These are phyloP conservation scores for Riptortus pedestris DNA, from an alignment of 1,140 invertebrate genomes.

Conservation along the genomic window DNA sequence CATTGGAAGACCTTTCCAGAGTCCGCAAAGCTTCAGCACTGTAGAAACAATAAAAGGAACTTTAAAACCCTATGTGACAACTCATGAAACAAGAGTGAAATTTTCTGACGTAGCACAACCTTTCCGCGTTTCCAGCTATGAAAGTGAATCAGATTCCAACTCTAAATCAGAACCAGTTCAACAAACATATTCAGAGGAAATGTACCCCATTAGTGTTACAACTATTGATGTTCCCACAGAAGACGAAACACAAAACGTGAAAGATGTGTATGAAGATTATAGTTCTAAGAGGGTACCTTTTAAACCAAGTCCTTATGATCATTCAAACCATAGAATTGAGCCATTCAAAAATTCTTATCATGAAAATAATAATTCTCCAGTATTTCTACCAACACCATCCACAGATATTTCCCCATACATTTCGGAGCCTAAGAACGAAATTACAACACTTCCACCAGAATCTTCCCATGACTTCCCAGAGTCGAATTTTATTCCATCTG, in stretches of 20 bases:
- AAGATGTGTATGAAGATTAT: background rate
- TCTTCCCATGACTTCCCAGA: background rate
- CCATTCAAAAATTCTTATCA: slow-evolving; percentile 4
- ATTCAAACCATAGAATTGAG: background rate
- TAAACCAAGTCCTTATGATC: slow-evolving; percentile 9
- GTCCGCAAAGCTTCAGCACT: slow-evolving; percentile 6
- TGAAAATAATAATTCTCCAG: slow-evolving; percentile 13
- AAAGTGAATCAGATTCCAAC: background rate
- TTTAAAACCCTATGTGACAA: slow-evolving; percentile 8
- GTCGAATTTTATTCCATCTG: background rate
- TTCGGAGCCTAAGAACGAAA: background rate
- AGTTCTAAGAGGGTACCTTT: background rate
- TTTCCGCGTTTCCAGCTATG: slow-evolving; percentile 8
- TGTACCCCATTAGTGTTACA: slow-evolving; percentile 27
- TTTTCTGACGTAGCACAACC: slow-evolving; percentile 23
- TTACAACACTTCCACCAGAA: background rate
- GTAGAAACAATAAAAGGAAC: background rate
- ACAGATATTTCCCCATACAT: slow-evolving; percentile 20
- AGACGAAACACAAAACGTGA: slow-evolving; percentile 1
- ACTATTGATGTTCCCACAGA: slow-evolving; percentile 29
- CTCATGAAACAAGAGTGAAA: background rate
- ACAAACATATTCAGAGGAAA: background rate
- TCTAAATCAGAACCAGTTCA: slow-evolving; percentile 18
- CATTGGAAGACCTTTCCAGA: slow-evolving; percentile 30
- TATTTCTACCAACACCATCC: slow-evolving; percentile 29